phyloP scores from a whole-genome alignment of 2,888 invertebrate species.

The Andrena praecox region DNA sequence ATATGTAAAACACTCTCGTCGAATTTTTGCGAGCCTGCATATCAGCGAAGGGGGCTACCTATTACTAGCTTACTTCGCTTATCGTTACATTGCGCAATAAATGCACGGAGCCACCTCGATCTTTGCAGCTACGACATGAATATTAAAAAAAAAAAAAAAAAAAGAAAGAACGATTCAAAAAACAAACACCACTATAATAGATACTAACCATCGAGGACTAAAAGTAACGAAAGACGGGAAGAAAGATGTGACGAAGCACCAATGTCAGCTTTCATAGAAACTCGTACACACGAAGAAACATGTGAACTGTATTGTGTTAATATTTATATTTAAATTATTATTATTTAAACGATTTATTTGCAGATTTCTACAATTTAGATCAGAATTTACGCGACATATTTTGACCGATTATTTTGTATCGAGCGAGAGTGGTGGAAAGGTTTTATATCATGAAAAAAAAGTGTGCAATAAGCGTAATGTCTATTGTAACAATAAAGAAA shows the following conservation, averaged over 20 bases:
- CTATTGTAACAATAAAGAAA: constrained; percentile 82
- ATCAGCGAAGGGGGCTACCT: constrained; percentile 53
- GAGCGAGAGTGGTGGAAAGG: constrained; percentile 74
- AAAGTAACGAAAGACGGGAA: constrained; percentile 3
- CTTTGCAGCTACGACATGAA: constrained; percentile 42
- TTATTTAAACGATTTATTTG: constrained; percentile 77
- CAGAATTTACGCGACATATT: constrained; percentile 73
- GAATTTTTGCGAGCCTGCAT: constrained; percentile 61
- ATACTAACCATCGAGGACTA: constrained; percentile 6
- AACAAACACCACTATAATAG: constrained; percentile 17
- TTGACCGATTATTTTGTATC: constrained; percentile 79
- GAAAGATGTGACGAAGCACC: constrained; percentile 38
- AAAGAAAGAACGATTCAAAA: constrained; percentile 14
- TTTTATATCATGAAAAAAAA: constrained; percentile 81
- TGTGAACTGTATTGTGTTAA: constrained; percentile 78
- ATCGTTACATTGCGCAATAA: constrained; percentile 60
- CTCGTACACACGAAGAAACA: constrained; percentile 64
- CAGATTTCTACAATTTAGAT: constrained; percentile 78
- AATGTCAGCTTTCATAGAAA: constrained; percentile 72
- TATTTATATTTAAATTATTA: constrained; percentile 83
- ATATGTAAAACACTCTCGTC: constrained; percentile 53
- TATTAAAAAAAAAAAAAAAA: constrained; percentile 15
- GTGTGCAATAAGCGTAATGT: constrained; percentile 82
- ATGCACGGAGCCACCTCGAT: constrained; percentile 51
- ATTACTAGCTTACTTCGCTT: constrained; percentile 44